These are phyloP conservation scores for Chymomyza caudatula DNA, from an alignment of 2,888 invertebrate species.

Conservation along the genomic window DNA sequence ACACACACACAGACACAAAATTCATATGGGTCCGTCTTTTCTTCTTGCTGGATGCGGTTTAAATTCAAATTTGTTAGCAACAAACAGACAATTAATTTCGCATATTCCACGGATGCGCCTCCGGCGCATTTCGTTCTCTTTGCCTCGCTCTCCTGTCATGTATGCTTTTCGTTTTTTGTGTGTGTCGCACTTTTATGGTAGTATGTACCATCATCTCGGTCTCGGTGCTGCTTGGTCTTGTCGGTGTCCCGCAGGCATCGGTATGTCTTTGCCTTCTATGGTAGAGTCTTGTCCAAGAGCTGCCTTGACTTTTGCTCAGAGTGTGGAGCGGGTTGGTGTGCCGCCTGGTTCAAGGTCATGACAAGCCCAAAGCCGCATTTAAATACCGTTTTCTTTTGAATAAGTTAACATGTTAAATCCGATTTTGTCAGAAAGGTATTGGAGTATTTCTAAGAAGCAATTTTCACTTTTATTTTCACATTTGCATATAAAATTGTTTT, in stretches of 20 bases:
- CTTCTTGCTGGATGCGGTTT: slow-evolving; percentile 53
- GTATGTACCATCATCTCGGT: not conserved
- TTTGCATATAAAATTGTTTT: no score
- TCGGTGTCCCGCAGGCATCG: slow-evolving; percentile 27
- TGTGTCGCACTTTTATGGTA: not conserved
- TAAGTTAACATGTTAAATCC: no score
- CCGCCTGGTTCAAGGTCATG: not conserved
- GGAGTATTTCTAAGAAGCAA: no score
- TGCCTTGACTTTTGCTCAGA: not conserved
- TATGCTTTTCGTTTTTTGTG: not conserved
- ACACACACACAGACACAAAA: slow-evolving; percentile 24
- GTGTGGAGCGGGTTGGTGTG: not conserved
- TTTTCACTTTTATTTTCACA: no score
- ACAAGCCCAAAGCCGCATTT: not conserved
- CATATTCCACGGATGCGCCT: slow-evolving; percentile 47
- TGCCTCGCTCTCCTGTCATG: slow-evolving; percentile 16
- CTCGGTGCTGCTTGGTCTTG: slow-evolving; percentile 13
- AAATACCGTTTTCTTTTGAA: not conserved
- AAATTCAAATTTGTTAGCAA: slow-evolving; percentile 72
- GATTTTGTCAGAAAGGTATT: no score
- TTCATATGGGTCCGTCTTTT: slow-evolving; percentile 44
- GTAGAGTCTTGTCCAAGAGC: not conserved
- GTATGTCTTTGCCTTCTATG: not conserved
- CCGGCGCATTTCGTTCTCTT: slow-evolving; percentile 35
- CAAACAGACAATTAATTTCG: slow-evolving; percentile 73